These are phyloP conservation scores for Xestia rhomboidea DNA, from an alignment of 2,888 invertebrate species.

Conservation along the genomic window DNA sequence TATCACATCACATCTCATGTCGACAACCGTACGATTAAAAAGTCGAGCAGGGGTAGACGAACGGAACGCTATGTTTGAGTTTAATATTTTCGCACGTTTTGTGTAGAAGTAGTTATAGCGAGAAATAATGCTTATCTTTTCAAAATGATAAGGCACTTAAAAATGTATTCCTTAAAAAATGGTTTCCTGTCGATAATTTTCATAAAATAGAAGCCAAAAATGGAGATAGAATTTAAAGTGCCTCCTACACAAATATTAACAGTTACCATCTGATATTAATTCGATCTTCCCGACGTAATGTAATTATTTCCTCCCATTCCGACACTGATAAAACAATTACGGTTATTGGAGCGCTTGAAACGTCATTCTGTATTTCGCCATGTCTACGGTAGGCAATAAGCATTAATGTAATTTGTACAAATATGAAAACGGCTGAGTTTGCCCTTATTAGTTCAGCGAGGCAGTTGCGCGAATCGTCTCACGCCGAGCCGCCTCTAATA, in stretches of 20 bases:
- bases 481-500: conserved; percentile 71
- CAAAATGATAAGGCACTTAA: neutral
- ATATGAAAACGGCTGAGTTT: conserved; percentile 85
- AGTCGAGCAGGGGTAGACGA: conserved; percentile 5
- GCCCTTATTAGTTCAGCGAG: conserved; percentile 83
- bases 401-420: conserved; percentile 87
- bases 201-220: conserved; percentile 8
- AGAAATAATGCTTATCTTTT: neutral
- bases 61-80: neutral
- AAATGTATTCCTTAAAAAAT: neutral
- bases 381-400: conserved; percentile 80
- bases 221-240: conserved; percentile 39
- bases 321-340: conserved; percentile 67
- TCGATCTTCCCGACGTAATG: conserved; percentile 62
- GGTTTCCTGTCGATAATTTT: neutral
- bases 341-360: conserved; percentile 66
- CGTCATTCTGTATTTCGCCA: conserved; percentile 73
- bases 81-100: neutral
- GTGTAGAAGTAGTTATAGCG: too few species aligned
- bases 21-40: conserved; percentile 10
- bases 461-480: conserved; percentile 74
- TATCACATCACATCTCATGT: conserved; percentile 49
- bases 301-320: conserved; percentile 64
- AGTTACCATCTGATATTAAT: conserved; percentile 64
- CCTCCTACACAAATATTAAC: conserved; percentile 46